Base-by-base conservation (phyloP, 2,797 vertebrate genomes). In the Phrynocephalus guinanensis region DNA sequence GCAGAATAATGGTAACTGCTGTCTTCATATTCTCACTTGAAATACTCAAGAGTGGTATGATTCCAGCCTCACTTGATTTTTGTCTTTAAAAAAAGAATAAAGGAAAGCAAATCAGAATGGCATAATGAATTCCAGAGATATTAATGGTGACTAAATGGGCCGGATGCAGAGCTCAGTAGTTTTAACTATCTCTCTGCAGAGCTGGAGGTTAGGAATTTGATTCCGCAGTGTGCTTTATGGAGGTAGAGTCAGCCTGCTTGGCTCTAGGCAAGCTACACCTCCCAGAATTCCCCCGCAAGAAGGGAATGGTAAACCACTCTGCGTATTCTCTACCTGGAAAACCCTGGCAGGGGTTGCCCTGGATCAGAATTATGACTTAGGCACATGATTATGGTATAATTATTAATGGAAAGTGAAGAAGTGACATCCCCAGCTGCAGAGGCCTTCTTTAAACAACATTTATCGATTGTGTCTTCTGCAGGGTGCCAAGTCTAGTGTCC, bases 401-500 rank as follows among this genome's bases (percentile, higher is more conserved):
- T 75, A 20, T 1, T 50, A 22, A 30, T 66, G 28, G 28, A 70
- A 85, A 52, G 22, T 79, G 38, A 76, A 63, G 5, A 33, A 70
- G 18, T 70, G 11, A 13, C 48, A 70, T 60, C 83, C 48, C 38
- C 16, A 68, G 24, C 24, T 56, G 38, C 18, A 60, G 60, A 79
- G n/a, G 81, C 88, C 80, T 20, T 6, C 22, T 72, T 82, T 85
- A 10, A 11, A 5, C 56, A 48, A 7, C 83, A 85, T 87, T 86
- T 90, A 52, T 28, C 50, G 13, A 67, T 93, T 95, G 83, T 95
- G 93, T 95, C 60, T 94, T 79, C 22, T 86, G 38, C 95, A 99
- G 99, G 48, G 98, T 99, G 84, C 97, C 97, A 66, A 99, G 97
- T 93, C 95, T 99, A 97, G 98, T 99, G 94, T 98, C 97, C 93